A percentile compares a stretch with the other conserved stretches of the same genome.
phyloP scores from a whole-genome alignment of 2,888 invertebrate species.

The Pelosia muscerda region DNA sequence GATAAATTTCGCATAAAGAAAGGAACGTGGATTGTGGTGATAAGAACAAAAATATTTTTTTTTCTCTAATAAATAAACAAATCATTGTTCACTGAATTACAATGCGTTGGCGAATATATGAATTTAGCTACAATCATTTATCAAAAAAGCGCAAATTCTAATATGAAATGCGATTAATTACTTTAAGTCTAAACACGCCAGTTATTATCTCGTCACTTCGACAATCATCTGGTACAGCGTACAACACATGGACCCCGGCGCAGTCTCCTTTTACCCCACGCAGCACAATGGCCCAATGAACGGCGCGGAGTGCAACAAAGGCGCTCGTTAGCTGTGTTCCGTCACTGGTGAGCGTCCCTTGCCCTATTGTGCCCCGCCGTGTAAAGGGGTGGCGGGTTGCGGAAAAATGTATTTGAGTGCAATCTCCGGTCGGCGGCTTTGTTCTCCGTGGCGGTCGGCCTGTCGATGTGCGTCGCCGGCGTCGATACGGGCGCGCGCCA shows the following conservation, averaged over 20 bases:
- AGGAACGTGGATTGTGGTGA: too few species aligned
- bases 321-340: conserved; percentile 56
- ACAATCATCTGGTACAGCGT: conserved; percentile 11
- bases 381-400: conserved; percentile 33
- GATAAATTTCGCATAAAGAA: not conserved
- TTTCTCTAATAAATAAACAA: too few species aligned
- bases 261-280: conserved; percentile 18
- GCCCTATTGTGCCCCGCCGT: conserved; percentile 15
- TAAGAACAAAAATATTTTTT: too few species aligned
- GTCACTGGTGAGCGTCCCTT: conserved; percentile 23
- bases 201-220: conserved; percentile 11
- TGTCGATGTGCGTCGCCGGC: not conserved
- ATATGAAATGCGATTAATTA: not conserved
- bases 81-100: too few species aligned
- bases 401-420: conserved; percentile 69
- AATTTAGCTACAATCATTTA: too few species aligned
- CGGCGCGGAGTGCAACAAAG: conserved; percentile 48
- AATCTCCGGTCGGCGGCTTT: conserved; percentile 66
- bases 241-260: conserved; percentile 16
- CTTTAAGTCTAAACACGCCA: conserved; percentile 2
- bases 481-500: not conserved
- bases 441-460: conserved; percentile 42
- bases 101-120: too few species aligned
- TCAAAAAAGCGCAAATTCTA: too few species aligned
- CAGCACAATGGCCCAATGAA: conserved; percentile 42